phyloP scores from a whole-genome alignment of 2,797 vertebrate species.

The Lithobates sylvaticus region DNA sequence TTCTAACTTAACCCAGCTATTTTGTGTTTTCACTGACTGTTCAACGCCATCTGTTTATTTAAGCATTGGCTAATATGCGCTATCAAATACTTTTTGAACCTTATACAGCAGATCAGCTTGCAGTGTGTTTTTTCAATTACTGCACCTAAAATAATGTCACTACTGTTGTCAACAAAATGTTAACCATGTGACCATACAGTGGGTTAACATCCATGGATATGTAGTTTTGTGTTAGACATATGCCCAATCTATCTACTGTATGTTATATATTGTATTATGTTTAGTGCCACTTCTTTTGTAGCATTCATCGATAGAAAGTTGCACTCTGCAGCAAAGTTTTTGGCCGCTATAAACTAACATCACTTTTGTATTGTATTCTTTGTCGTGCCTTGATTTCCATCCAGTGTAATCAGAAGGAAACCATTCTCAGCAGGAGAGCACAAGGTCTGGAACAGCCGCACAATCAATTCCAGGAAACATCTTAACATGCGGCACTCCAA shows the following conservation, averaged over 20 bases:
- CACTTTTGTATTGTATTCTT: slow-evolving; percentile 35
- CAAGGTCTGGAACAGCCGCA: slow-evolving; percentile 27
- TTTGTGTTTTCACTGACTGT: too few species aligned
- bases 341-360: slow-evolving; percentile 12
- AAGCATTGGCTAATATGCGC: too few species aligned
- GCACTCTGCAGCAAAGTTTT: neutral
- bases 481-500: slow-evolving; percentile 40
- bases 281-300: neutral
- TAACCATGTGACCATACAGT: neutral
- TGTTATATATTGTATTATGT: neutral
- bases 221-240: neutral
- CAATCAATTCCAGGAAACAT: slow-evolving; percentile 45
- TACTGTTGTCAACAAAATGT: too few species aligned
- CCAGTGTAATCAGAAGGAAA: slow-evolving; percentile 49
- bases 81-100: too few species aligned
- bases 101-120: too few species aligned
- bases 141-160: too few species aligned
- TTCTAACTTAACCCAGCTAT: too few species aligned
- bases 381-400: slow-evolving; percentile 38
- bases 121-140: too few species aligned
- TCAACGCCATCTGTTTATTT: too few species aligned
- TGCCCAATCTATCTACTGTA: neutral
- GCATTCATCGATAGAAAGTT: slow-evolving; percentile 1
- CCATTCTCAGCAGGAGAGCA: slow-evolving; percentile 50
- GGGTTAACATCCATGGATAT: neutral